These are phyloP conservation scores for Xiphophorus hellerii DNA, from an alignment of 2,113 vertebrate species.

Conservation along the genomic window DNA sequence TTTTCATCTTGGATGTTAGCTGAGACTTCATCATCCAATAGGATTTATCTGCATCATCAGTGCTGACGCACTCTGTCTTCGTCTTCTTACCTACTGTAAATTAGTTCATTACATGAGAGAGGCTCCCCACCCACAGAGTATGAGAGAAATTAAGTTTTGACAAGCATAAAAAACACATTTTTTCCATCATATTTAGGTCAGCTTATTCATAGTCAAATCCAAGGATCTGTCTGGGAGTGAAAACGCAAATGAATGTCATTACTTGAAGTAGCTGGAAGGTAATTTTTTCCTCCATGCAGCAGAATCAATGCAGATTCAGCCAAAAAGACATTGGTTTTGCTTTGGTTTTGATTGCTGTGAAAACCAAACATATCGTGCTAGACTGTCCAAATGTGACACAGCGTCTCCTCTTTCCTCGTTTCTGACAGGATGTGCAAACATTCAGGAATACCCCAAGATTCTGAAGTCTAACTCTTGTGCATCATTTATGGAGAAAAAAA, in stretches of 20 bases:
- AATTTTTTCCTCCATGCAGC: not conserved
- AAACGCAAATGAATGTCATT: not conserved
- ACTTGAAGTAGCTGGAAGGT: not conserved
- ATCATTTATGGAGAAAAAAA: no score
- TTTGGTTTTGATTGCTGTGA: not conserved
- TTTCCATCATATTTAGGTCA: slow-evolving; percentile 48
- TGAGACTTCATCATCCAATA: slow-evolving; percentile 27
- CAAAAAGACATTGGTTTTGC: not conserved
- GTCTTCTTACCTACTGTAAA: slow-evolving; percentile 7
- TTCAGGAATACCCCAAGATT: not conserved
- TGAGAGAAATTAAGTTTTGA: slow-evolving; percentile 13
- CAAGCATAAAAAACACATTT: slow-evolving; percentile 23
- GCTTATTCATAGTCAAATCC: slow-evolving; percentile 33
- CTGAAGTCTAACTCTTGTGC: no score
- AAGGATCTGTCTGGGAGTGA: slow-evolving; percentile 14
- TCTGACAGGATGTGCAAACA: not conserved
- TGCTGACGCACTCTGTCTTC: slow-evolving; percentile 35
- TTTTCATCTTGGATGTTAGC: slow-evolving; percentile 38
- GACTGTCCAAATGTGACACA: not conserved
- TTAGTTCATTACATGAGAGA: slow-evolving; percentile 7
- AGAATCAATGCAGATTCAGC: slow-evolving; percentile 32
- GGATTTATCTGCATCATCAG: slow-evolving; percentile 40
- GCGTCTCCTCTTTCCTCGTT: not conserved
- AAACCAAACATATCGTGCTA: not conserved
- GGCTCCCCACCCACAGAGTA: not conserved